Conservation (phyloP, 2,797 vertebrate species). For the Staurois parvus region DNA sequence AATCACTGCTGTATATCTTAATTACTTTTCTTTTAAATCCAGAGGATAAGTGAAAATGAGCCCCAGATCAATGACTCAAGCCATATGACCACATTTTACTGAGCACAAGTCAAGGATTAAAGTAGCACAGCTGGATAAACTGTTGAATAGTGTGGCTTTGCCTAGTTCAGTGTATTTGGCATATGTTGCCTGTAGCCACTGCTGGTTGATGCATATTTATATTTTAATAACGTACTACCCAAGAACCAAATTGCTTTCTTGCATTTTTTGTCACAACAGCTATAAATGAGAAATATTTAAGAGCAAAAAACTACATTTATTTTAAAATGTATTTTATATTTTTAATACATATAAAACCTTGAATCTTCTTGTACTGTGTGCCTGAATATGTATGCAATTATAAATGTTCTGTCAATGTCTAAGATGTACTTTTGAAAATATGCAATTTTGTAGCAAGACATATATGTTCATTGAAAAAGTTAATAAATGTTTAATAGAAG, state of each 20-base stretch:
- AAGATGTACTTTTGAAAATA: background rate
- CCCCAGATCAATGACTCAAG: background rate
- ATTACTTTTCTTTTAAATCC: too few relatives aligned
- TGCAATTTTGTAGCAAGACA: background rate
- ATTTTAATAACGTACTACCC: too few relatives aligned
- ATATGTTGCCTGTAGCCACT: too few relatives aligned
- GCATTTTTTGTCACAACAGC: background rate
- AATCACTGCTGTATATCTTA: too few relatives aligned
- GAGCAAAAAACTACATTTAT: background rate
- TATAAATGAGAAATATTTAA: background rate
- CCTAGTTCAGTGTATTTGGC: too few relatives aligned
- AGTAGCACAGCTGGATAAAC: too few relatives aligned
- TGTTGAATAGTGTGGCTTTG: too few relatives aligned
- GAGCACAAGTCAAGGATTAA: too few relatives aligned
- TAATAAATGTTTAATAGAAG: constrained; percentile 19
- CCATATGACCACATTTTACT: too few relatives aligned
- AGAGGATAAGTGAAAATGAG: background rate
- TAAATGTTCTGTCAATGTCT: background rate
- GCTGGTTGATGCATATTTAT: too few relatives aligned
- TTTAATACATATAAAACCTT: background rate
- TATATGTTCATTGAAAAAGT: constrained; percentile 17
- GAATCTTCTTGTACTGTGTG: background rate
- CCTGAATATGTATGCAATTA: constrained; percentile 7
- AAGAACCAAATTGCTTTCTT: background rate
- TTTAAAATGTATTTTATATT: background rate